A percentile compares a stretch with the other conserved stretches of the same genome.
Conservation (phyloP, 2,888 invertebrate genomes). For the Anthoptus insignis region DNA sequence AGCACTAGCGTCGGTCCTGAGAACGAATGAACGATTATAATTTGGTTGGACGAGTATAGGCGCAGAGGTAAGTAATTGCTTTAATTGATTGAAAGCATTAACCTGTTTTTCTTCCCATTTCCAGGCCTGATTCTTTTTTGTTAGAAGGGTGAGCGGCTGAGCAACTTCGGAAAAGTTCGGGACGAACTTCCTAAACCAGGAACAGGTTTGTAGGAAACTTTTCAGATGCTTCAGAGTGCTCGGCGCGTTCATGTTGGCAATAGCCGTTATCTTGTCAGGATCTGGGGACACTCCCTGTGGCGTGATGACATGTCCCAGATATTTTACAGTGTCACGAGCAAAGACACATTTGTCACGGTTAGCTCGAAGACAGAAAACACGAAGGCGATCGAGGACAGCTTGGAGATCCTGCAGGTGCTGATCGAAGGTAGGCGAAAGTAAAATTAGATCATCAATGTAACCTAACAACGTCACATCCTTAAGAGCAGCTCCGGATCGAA, state of each 20-base stretch:
- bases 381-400: neutral
- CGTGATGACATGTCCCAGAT: neutral
- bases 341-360: neutral
- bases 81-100: neutral
- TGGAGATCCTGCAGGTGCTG: neutral
- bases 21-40: constrained; percentile 49
- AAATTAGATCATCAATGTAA: constrained; percentile 2
- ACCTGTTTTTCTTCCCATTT: neutral
- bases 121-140: neutral
- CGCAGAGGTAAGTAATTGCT: constrained; percentile 40
- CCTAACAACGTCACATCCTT: constrained; percentile 46
- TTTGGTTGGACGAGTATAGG: constrained; percentile 53
- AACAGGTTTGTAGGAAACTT: neutral
- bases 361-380: neutral
- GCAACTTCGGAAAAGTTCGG: neutral
- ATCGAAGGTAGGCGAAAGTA: neutral
- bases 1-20: constrained; percentile 56
- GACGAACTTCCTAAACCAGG: neutral
- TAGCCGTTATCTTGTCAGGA: neutral
- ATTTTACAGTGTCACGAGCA: neutral
- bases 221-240: neutral
- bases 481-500: constrained; percentile 38
- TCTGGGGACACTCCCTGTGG: neutral
- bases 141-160: neutral
- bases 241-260: neutral